Conservation (phyloP, 1,140 invertebrate species). For the Limonius californicus region DNA sequence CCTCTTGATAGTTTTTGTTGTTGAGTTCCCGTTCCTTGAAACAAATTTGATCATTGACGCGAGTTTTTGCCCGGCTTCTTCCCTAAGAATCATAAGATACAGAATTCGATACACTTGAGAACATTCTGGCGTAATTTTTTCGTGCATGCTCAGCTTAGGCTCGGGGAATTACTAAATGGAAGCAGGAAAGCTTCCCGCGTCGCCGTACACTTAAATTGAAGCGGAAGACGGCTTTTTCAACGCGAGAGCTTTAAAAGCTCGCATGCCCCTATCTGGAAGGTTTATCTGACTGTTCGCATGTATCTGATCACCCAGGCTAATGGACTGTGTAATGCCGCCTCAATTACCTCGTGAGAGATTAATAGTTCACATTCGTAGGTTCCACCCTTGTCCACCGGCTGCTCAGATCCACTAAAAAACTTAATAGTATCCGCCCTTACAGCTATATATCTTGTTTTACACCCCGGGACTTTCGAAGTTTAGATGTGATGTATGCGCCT, state of each 20-base stretch:
- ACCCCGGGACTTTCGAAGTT: not conserved
- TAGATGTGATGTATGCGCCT: not conserved
- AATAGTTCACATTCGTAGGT: slow-evolving; percentile 38
- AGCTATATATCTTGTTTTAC: not conserved
- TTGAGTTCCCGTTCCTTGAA: no score
- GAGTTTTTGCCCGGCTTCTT: no score
- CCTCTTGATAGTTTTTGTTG: no score
- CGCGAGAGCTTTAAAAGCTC: slow-evolving; percentile 27
- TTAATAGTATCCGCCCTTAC: slow-evolving; percentile 4
- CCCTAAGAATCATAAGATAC: no score
- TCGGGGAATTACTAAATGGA: not conserved
- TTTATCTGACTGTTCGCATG: slow-evolving; percentile 32
- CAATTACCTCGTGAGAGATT: slow-evolving; percentile 37
- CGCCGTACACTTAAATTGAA: slow-evolving; percentile 20
- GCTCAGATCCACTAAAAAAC: slow-evolving; percentile 1
- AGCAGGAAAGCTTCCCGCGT: slow-evolving; percentile 6
- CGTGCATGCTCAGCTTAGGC: no score
- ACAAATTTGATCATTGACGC: no score
- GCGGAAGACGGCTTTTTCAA: slow-evolving; percentile 24
- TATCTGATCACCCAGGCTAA: slow-evolving; percentile 34
- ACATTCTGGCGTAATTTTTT: no score
- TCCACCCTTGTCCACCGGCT: slow-evolving; percentile 23
- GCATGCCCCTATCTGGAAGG: slow-evolving; percentile 17
- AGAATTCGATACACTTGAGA: no score
- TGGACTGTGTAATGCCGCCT: slow-evolving; percentile 39